Base-by-base conservation (phyloP, 2,888 invertebrate genomes). In the Drosophila subquinaria region DNA sequence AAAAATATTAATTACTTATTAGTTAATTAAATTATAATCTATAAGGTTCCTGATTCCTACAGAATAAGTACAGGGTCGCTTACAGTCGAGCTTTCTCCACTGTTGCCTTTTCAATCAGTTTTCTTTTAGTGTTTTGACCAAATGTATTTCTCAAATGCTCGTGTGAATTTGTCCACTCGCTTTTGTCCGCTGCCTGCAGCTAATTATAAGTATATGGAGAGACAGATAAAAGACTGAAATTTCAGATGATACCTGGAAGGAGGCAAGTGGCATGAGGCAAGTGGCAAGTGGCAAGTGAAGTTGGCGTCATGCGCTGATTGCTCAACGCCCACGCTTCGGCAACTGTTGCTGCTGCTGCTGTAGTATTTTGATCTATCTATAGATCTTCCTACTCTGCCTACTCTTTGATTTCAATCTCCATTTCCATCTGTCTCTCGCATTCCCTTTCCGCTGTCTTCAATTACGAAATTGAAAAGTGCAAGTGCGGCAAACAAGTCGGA, bases 401-500 rank as follows among this genome's bases (percentile, higher is more conserved):
- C 23, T 10, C 40, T 53, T 9, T 33, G 33, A 15, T 8, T 57
- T 33, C 27, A n/a, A 0, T 23, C 20, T 20, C 35, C 33, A 17
- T 47, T 63, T 35, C n/a, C n/a, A 13, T 20, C 47, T 27, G 38
- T 53, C 50, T 23, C n/a, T 27, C 11, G 17, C 36, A 40, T 35
- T 20, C 13, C n/a, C 61, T 45, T 38, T 36, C 36, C 40, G 36
- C 13, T 53, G 45, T 70, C 71, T 79, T 78, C 81, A 81, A 80
- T 80, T 81, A 81, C 81, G 76, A 80, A 81, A 80, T 81, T 79
- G 85, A 81, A 86, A 83, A 86, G 86, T 83, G 86, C 83, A 84
- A 87, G 87, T 83, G 87, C 81, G 63, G 68, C 71, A 50, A 33
- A 33, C 3, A 9, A 63, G 53, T 38, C 38, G 52, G 45, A 62